These are phyloP conservation scores for Probosciger aterrimus DNA, from an alignment of 2,113 vertebrate species.

Conservation along the genomic window DNA sequence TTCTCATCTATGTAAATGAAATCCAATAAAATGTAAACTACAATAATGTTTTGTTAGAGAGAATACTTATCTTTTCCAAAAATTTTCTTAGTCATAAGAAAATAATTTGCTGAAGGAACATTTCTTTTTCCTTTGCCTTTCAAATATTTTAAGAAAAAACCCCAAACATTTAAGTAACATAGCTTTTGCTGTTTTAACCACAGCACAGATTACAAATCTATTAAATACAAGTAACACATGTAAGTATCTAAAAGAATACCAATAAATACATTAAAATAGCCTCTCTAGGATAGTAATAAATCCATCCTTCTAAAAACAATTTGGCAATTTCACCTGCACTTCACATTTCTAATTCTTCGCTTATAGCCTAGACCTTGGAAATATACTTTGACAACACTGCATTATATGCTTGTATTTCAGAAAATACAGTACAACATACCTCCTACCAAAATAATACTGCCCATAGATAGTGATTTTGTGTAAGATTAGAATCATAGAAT, in stretches of 20 bases:
- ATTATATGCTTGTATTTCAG: neutral
- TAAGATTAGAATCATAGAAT: neutral
- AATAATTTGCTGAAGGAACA: neutral
- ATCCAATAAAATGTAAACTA: neutral
- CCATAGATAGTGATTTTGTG: neutral
- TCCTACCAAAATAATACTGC: neutral
- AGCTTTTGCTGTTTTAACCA: neutral
- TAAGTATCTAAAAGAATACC: neutral
- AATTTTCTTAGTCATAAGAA: neutral
- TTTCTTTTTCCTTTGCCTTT: neutral
- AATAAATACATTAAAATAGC: neutral
- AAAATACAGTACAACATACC: neutral
- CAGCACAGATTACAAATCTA: neutral
- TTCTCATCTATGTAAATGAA: neutral
- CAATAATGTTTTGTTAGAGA: neutral
- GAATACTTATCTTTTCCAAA: neutral
- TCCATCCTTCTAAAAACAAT: neutral
- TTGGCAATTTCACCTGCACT: neutral
- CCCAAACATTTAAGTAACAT: neutral
- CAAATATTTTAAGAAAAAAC: neutral
- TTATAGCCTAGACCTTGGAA: neutral
- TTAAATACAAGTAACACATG: neutral
- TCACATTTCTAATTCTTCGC: neutral
- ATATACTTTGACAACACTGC: neutral
- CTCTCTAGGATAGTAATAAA: neutral